Conservation (phyloP, 2,888 invertebrate species). For the Pharmacophagus antenor region DNA sequence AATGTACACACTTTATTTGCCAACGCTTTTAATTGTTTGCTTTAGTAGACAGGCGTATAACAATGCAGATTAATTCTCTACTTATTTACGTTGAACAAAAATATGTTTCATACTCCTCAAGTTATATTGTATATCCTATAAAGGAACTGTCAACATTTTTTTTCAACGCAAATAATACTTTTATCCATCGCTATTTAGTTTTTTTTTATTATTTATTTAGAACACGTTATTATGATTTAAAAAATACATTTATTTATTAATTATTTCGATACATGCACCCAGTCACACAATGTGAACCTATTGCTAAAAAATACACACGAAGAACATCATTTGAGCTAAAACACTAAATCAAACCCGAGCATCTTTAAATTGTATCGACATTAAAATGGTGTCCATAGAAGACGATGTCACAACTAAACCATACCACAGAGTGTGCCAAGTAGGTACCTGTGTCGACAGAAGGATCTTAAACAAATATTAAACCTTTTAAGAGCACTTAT, state of each 20-base stretch:
- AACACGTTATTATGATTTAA: constrained; percentile 38
- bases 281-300: constrained; percentile 76
- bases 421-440: constrained; percentile 78
- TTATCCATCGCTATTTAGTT: constrained; percentile 30
- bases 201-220: constrained; percentile 28
- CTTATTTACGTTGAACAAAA: constrained; percentile 42
- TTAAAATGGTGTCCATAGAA: constrained; percentile 48
- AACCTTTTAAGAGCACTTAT: constrained; percentile 56
- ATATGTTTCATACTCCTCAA: constrained; percentile 28
- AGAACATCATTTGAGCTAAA: constrained; percentile 37
- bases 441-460: constrained; percentile 67
- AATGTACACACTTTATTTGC: constrained; percentile 30
- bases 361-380: constrained; percentile 38
- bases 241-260: constrained; percentile 40
- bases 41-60: constrained; percentile 34
- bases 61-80: constrained; percentile 35
- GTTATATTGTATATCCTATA: neutral
- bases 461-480: constrained; percentile 55
- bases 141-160: constrained; percentile 15
- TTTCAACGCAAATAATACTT: constrained; percentile 34
- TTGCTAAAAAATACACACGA: constrained; percentile 40
- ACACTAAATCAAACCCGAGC: constrained; percentile 48
- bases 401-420: constrained; percentile 50
- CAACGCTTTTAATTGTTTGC: constrained; percentile 32
- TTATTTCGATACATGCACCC: constrained; percentile 74